phyloP scores from a whole-genome alignment of 1,140 invertebrate genomes.

The Drosophila malerkotliana region DNA sequence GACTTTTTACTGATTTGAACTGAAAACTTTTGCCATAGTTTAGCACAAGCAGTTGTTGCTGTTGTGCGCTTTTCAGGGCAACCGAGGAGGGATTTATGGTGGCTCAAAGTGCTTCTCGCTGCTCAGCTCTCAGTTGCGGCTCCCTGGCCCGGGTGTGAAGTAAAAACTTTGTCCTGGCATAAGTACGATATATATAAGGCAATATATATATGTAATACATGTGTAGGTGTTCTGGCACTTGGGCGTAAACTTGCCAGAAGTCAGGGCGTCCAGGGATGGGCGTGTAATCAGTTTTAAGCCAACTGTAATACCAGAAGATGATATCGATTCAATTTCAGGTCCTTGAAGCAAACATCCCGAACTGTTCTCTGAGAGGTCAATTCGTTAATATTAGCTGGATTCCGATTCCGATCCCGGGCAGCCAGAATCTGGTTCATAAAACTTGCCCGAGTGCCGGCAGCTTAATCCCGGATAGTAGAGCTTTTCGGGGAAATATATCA shows the following conservation, averaged over 20 bases:
- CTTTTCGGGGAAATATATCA: conserved; percentile 25
- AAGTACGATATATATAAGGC: conserved; percentile 21
- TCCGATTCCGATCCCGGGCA: background rate
- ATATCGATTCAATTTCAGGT: conserved; percentile 54
- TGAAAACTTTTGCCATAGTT: conserved; percentile 60
- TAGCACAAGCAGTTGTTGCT: conserved; percentile 3
- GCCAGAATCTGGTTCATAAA: conserved; percentile 15
- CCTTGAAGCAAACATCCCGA: background rate
- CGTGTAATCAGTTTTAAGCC: conserved; percentile 65
- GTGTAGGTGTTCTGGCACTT: conserved; percentile 40
- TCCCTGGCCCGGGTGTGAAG: conserved; percentile 46
- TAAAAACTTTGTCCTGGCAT: conserved; percentile 61
- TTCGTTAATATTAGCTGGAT: conserved; percentile 31
- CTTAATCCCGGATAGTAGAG: conserved; percentile 22
- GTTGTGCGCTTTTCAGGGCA: conserved; percentile 36
- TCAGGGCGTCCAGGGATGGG: conserved; percentile 29
- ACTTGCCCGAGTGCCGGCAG: conserved; percentile 8
- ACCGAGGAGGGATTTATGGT: conserved; percentile 53
- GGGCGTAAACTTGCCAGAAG: conserved; percentile 37
- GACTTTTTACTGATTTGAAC: conserved; percentile 43
- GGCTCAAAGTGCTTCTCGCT: conserved; percentile 61
- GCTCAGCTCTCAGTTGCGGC: conserved; percentile 24
- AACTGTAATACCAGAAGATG: conserved; percentile 59
- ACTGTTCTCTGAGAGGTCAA: conserved; percentile 25
- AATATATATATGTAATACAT: conserved; percentile 17